Base-by-base conservation (phyloP, 35 echinoderm and acorn worm genomes). In the Patiria miniata region DNA sequence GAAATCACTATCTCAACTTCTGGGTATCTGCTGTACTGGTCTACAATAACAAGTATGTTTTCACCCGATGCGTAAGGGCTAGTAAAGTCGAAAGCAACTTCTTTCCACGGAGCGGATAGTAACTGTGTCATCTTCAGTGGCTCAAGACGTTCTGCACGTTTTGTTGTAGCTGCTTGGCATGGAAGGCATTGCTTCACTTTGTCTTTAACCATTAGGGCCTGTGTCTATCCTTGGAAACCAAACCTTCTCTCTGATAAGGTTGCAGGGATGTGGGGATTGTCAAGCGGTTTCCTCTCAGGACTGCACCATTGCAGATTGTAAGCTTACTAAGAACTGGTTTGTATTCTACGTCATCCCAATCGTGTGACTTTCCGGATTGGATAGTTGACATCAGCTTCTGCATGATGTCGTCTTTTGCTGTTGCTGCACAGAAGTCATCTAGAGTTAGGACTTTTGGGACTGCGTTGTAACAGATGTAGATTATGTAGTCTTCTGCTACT, bases 1-100 rank as follows among this genome's bases (percentile, higher is more conserved):
- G 94, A 86, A 5, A 38, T 76, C 0, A 92, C 40, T 21, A 92
- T 47, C 40, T 92, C 78, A 0, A 96, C 90, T 85, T 85, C 94
- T 29, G 90, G 94, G 81, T 81, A 96, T 39, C 90, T 22, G 42
- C 54, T 86, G 77, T 96, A 96, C 26, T 86, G 77, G 51, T 95
- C 89, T 30, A 85, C 16, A 0, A 91, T 82, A 6, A 95, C 86
- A 23, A 91, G 56, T 15, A 92, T 44, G 59, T 95, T 91, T 38
- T 92, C 88, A 36, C 93, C 83, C 8, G 39, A 51, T 54, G 81
- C 59, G 0, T 77, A 79, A 52, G 89, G 81, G 7, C 69, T 81
- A 21, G 36, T 54, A 22, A 90, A 90, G 51, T 90, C 81, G 7
- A 79, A 40, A 22, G 68, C 12, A 6, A 90, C 40, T 39, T 90